Evolutionary conservation across 2,888 invertebrate genomes (phyloP).

Genomic region (Zele albiditarsus): DNA sequence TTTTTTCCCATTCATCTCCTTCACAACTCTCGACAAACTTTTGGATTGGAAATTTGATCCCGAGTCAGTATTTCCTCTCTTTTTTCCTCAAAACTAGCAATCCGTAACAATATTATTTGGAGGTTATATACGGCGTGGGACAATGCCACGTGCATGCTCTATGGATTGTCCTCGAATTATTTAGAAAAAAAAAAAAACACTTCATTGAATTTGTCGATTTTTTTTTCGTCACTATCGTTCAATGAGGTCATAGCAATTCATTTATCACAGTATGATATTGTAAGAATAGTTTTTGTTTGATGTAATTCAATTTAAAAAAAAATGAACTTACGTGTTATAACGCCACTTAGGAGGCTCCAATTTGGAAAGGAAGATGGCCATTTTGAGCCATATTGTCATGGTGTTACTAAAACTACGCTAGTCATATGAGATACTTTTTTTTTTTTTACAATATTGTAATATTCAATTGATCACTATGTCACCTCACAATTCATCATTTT

Average conservation of each 20-base stretch:
- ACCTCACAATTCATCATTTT: too few relatives aligned
- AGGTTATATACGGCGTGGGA: not conserved
- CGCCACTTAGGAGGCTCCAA: constrained; percentile 82
- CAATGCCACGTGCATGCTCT: constrained; percentile 36
- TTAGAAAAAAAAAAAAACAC: too few relatives aligned
- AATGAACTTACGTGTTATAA: constrained; percentile 80
- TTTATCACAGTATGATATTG: constrained; percentile 53
- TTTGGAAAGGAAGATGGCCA: constrained; percentile 61
- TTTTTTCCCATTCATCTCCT: not conserved
- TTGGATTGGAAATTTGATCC: too few relatives aligned
- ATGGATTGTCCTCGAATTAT: not conserved
- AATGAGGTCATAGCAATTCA: not conserved
- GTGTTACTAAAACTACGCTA: not conserved
- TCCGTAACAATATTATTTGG: not conserved
- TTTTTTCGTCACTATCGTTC: too few relatives aligned
- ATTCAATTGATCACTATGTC: too few relatives aligned
- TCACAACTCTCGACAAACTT: too few relatives aligned
- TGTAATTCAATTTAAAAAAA: constrained; percentile 51
- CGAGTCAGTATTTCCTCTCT: too few relatives aligned
- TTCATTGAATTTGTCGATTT: too few relatives aligned
- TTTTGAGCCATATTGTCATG: not conserved
- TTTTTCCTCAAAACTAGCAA: too few relatives aligned
- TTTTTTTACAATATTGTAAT: too few relatives aligned
- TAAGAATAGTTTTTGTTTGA: constrained; percentile 24
- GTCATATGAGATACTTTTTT: not conserved